Percentiles rank a stretch among this genome's conserved stretches.
Conservation (phyloP, 2,888 invertebrate species). For the Steinernema hermaphroditum region DNA sequence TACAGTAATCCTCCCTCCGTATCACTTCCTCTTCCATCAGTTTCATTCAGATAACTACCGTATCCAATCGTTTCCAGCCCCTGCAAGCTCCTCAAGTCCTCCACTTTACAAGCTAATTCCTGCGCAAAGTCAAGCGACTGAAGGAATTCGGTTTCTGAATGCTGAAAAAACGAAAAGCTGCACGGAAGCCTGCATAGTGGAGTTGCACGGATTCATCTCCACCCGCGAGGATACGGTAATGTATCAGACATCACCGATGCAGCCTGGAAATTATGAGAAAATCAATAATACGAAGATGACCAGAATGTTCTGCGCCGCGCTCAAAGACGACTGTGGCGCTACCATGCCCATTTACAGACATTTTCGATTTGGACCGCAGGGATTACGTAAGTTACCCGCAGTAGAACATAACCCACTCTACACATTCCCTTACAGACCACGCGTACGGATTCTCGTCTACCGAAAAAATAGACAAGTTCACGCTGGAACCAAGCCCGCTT, state of each 20-base stretch:
- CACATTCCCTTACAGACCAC: conserved; percentile 46
- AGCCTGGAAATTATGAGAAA: not conserved
- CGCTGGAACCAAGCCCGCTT: conserved; percentile 47
- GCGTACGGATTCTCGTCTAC: conserved; percentile 49
- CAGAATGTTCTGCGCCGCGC: conserved; percentile 36
- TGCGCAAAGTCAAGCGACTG: not conserved
- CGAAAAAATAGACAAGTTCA: conserved; percentile 43
- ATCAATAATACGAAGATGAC: conserved; percentile 18
- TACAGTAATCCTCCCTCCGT: too few relatives aligned
- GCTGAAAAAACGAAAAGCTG: not conserved
- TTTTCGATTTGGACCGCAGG: conserved; percentile 43
- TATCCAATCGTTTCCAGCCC: conserved; percentile 3
- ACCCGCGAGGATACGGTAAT: conserved; percentile 6
- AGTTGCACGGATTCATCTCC: conserved; percentile 8
- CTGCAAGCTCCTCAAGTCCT: not conserved
- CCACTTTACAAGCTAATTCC: conserved; percentile 15
- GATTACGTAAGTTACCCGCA: conserved; percentile 47
- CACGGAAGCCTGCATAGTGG: not conserved
- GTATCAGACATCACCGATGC: not conserved
- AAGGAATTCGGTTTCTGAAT: not conserved
- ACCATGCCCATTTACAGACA: conserved; percentile 53
- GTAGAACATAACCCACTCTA: too few relatives aligned
- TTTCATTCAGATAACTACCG: not conserved
- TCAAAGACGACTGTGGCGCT: conserved; percentile 50
- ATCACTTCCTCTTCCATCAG: too few relatives aligned